These are phyloP conservation scores for Sminthurides aquaticus DNA, from an alignment of 2,888 invertebrate genomes.

Conservation along the genomic window DNA sequence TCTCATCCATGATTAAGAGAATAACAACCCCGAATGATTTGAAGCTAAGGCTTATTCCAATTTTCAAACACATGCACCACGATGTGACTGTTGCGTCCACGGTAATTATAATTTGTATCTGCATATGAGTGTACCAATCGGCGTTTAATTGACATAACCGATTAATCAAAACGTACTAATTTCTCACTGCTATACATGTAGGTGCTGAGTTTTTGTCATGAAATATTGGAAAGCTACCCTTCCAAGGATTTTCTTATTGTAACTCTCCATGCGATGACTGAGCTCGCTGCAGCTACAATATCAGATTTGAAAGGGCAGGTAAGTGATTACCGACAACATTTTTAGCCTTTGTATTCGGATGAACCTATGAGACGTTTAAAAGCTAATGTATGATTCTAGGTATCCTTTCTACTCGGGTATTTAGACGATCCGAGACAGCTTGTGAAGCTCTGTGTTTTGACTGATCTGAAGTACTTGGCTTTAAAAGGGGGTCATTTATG, in stretches of 20 bases:
- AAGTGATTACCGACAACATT: constrained; percentile 19
- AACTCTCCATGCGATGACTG: constrained; percentile 77
- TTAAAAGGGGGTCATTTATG: constrained; percentile 70
- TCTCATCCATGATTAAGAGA: constrained; percentile 90
- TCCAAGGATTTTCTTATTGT: constrained; percentile 71
- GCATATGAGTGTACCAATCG: too few relatives aligned
- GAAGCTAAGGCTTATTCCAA: constrained; percentile 81
- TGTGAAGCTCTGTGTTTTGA: constrained; percentile 61
- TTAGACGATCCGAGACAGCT: constrained; percentile 63
- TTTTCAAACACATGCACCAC: constrained; percentile 88
- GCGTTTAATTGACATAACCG: too few relatives aligned
- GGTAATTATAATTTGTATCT: too few relatives aligned
- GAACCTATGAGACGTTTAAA: background rate
- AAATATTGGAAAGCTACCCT: constrained; percentile 68
- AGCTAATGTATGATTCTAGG: constrained; percentile 42
- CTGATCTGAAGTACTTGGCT: constrained; percentile 62
- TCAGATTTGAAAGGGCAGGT: constrained; percentile 87
- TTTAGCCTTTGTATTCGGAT: too few relatives aligned
- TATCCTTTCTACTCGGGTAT: constrained; percentile 60
- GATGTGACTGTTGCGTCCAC: constrained; percentile 65
- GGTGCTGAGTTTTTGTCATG: constrained; percentile 66
- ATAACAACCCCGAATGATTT: constrained; percentile 86
- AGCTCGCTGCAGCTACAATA: constrained; percentile 77
- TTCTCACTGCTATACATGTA: constrained; percentile 46
- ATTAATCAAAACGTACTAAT: too few relatives aligned